Base-by-base conservation (phyloP, 1,140 invertebrate genomes). In the Aphis craccivora region DNA sequence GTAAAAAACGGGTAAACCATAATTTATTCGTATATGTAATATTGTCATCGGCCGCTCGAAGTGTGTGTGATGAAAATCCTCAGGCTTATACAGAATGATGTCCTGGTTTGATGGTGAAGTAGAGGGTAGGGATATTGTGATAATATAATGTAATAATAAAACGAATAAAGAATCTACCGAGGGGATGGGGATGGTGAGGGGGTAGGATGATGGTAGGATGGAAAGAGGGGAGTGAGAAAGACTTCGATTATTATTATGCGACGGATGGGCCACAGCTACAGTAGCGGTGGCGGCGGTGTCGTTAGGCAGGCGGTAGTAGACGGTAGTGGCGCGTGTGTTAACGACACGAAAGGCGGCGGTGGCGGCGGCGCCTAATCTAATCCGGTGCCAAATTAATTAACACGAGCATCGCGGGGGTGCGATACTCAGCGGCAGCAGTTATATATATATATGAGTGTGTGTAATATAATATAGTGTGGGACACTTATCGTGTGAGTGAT, bases 341-440 rank as follows among this genome's bases (percentile, higher is more conserved):
- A 55, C 88, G 88, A 89, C 87, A 51, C 45, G 51, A n/a, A 67
- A 90, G 30, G 9, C 51, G 87, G 86, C 22, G 35, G 48, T 9
- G 37, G 25, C 4, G 37, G 23, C 4, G 89, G 30, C 53, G 55
- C 89, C 89, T 90, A 60, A 90, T 67, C 53, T 90, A 90, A 90
- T 90, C 53, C 55, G 89, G 89, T 90, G 89, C 89, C 89, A 90
- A 90, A 90, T 90, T 90, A 90, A 90, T 90, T 90, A 90, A 90
- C 88, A 40, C 88, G 22, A 55, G 14, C 30, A 14, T n/a, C 37
- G 88, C 11, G 53, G 53, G 48, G 53, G 25, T 3, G 87, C 20
- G n/a, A 88, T 35, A 51, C 45, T 88, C 6, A 0, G 86, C 22
- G 86, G 45, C 30, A 30, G 20, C n/a, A 48, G 84, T 45, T 11